Percentiles rank a stretch among this genome's conserved stretches.
Conservation (phyloP, 2,113 vertebrate species). For the Thamnophis sirtalis region DNA sequence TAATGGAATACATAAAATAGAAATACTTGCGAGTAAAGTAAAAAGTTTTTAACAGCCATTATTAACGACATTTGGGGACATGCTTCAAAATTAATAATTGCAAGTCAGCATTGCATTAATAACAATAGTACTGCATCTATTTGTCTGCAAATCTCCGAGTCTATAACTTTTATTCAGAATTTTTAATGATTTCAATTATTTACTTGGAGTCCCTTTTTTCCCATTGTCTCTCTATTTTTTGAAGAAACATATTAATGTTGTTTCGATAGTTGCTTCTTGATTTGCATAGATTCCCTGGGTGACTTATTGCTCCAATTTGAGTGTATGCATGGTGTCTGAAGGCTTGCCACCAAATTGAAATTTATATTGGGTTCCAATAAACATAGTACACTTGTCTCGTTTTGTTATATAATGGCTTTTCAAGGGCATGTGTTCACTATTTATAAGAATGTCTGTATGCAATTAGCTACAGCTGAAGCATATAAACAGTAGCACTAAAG, state of each 20-base stretch:
- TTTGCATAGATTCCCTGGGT: neutral
- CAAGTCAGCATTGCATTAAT: slow-evolving; percentile 4
- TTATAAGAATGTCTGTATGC: neutral
- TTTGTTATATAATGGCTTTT: slow-evolving; percentile 4
- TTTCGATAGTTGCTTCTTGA: slow-evolving; percentile 9
- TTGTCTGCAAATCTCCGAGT: slow-evolving; percentile 4
- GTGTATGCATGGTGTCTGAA: slow-evolving; percentile 46
- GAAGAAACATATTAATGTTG: slow-evolving; percentile 26
- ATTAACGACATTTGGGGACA: slow-evolving; percentile 21
- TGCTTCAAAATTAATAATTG: slow-evolving; percentile 9
- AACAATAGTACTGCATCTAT: neutral
- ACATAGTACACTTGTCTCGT: slow-evolving; percentile 43
- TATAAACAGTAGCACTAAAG: neutral
- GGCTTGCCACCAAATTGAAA: slow-evolving; percentile 38
- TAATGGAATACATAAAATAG: neutral
- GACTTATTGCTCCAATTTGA: slow-evolving; percentile 19
- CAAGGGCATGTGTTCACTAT: neutral
- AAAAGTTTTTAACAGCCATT: neutral
- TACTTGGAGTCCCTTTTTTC: slow-evolving; percentile 15
- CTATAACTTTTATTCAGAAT: slow-evolving; percentile 14
- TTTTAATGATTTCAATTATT: slow-evolving; percentile 18
- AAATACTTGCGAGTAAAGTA: slow-evolving; percentile 9
- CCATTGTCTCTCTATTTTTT: slow-evolving; percentile 28
- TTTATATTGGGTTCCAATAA: slow-evolving; percentile 38
- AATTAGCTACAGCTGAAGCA: neutral